Base-by-base conservation (phyloP, 2,113 vertebrate genomes). In the Isurus oxyrinchus region DNA sequence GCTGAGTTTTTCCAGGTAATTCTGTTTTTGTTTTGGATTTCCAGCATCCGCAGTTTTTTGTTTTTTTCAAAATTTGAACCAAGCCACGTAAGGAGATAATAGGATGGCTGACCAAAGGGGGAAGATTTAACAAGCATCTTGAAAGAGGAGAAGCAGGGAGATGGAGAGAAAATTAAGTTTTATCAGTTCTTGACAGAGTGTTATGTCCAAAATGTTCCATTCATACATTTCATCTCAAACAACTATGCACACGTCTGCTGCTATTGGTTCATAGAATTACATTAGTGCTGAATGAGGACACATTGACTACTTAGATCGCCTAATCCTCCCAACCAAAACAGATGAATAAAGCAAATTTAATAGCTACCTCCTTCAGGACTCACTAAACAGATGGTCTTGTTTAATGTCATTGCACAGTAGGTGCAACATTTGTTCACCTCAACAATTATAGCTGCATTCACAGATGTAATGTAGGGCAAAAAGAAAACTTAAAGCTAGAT, bases 401-500 rank as follows among this genome's bases (percentile, higher is more conserved):
- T 69, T 49, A 95, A 67, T 76, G 94, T 27, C 67, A 95, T 35
- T 95, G 94, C 94, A 95, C 63, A 95, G 94, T 49, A 72, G 66
- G 66, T 95, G 94, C 27, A 95, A 76, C 40, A 72, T 95, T 69
- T 95, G 67, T 76, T 95, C 94, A 95, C 67, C 94, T 72, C 94
- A 61, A 0, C 67, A 95, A 72, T 95, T 76, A 95, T 31, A 95
- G 90, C n/a, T 40, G 16, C n/a, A 40, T 40, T 63, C 40, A n/a
- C 81, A 49, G 40, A 84, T 21, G 81, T 49, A 84, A 84, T 84
- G 81, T 49, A 5, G 40, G 0, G n/a, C n/a, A 40, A 3, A 81
- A 44, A 21, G 40, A 21, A 44, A 49, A 84, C 40, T 84, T 84
- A 44, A 84, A 84, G n/a, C 57, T 63, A n/a, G 4, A 94, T 40